Evolutionary conservation across 53 echinoderm and acorn worm species (phyloP).

Genomic region (Arbacia lixula): DNA sequence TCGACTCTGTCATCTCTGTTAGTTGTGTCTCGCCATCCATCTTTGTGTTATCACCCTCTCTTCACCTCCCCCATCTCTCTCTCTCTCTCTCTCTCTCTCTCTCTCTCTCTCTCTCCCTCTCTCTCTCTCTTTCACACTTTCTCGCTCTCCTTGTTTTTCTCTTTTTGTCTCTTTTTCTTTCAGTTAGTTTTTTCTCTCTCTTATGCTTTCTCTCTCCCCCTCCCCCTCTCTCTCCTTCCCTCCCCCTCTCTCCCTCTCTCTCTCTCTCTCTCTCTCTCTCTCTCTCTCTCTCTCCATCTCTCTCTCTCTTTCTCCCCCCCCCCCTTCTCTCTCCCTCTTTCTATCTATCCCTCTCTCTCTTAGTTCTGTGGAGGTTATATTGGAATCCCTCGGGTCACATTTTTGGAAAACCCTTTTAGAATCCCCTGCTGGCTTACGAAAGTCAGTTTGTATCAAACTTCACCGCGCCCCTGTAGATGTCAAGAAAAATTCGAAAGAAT

Average conservation of each 20-base stretch:
- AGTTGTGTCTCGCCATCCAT: too few species aligned
- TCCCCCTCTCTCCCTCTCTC: background rate
- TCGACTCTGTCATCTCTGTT: too few species aligned
- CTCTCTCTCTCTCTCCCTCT: too few species aligned
- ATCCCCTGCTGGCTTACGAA: background rate
- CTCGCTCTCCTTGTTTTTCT: too few species aligned
- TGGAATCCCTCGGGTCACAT: slow-evolving; percentile 22
- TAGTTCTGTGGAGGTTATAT: background rate
- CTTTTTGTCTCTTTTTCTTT: background rate
- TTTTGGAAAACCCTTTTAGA: background rate
- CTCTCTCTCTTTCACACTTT: too few species aligned
- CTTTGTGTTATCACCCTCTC: too few species aligned
- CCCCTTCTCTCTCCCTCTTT: background rate
- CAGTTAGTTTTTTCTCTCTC: too few species aligned
- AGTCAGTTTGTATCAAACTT: slow-evolving; percentile 32
- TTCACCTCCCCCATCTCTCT: too few species aligned
- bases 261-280: background rate
- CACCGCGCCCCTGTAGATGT: too few species aligned
- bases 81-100: too few species aligned
- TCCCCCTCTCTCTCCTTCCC: background rate
- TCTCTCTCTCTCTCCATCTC: background rate
- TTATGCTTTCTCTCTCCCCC: background rate
- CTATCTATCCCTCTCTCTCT: background rate
- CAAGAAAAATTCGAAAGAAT: too few species aligned
- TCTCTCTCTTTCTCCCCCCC: background rate